A percentile compares a stretch with the other conserved stretches of the same genome.
These are phyloP conservation scores for Napeogenes inachia DNA, from an alignment of 2,888 invertebrate genomes.

Conservation along the genomic window DNA sequence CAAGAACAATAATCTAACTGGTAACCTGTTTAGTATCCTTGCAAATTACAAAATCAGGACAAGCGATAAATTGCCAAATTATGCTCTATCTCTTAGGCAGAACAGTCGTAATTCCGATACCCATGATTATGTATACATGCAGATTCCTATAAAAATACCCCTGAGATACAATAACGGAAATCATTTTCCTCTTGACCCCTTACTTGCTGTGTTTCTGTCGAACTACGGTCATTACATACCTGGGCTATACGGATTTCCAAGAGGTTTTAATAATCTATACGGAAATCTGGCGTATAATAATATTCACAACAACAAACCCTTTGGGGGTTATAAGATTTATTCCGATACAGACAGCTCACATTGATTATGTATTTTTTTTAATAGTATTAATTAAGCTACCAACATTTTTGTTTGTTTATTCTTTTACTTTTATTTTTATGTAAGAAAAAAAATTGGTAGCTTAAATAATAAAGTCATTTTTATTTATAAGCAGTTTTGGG, in stretches of 20 bases:
- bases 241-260: slow-evolving; percentile 50
- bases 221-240: slow-evolving; percentile 80
- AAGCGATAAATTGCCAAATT: slow-evolving; percentile 52
- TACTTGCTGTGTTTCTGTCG: slow-evolving; percentile 78
- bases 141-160: slow-evolving; percentile 35
- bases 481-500: neutral
- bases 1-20: slow-evolving; percentile 26
- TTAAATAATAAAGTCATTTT: neutral
- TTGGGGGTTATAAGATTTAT: slow-evolving; percentile 78
- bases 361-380: slow-evolving; percentile 17
- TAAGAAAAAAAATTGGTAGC: too few relatives aligned
- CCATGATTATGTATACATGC: slow-evolving; percentile 29
- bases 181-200: slow-evolving; percentile 77
- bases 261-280: slow-evolving; percentile 73
- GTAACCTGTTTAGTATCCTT: slow-evolving; percentile 41
- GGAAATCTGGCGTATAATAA: slow-evolving; percentile 81
- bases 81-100: slow-evolving; percentile 46
- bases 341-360: slow-evolving; percentile 60
- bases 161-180: slow-evolving; percentile 72
- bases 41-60: slow-evolving; percentile 55
- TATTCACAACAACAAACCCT: slow-evolving; percentile 81
- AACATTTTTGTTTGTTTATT: too few relatives aligned
- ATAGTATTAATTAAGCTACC: neutral
- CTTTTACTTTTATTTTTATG: too few relatives aligned
- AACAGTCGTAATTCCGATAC: slow-evolving; percentile 32